A percentile compares a stretch with the other conserved stretches of the same genome.
Evolutionary conservation across 2,113 vertebrate species (phyloP).

Genomic region (Glaucomys volans): DNA sequence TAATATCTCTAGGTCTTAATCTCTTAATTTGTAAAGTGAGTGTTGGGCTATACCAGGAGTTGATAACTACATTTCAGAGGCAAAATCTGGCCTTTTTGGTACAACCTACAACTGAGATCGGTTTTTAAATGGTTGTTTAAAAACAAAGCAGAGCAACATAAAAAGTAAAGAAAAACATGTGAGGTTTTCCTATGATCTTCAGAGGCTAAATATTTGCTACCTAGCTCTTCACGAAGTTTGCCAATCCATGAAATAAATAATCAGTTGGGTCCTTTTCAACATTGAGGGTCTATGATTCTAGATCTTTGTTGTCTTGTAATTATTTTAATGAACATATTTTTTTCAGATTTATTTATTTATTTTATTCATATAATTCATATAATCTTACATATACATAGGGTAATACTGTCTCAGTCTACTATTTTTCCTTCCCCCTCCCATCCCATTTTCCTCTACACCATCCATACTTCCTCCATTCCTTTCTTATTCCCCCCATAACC

Average conservation of each 20-base stretch:
- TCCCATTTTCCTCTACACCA: too few relatives aligned
- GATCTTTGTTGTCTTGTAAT: not conserved
- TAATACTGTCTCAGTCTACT: too few relatives aligned
- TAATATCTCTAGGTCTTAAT: not conserved
- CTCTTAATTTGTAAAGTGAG: constrained; percentile 39
- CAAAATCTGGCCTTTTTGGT: not conserved
- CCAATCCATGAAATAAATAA: not conserved
- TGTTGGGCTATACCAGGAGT: not conserved
- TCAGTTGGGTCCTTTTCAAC: not conserved
- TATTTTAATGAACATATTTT: not conserved
- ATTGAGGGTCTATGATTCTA: not conserved
- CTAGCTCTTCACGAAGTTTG: not conserved
- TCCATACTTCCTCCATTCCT: too few relatives aligned
- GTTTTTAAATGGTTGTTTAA: not conserved
- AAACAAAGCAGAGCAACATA: not conserved
- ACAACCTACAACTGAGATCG: not conserved
- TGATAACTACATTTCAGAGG: not conserved
- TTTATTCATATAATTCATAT: too few relatives aligned
- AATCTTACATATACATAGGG: too few relatives aligned
- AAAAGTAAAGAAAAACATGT: not conserved
- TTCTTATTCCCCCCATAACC: too few relatives aligned
- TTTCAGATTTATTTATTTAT: too few relatives aligned
- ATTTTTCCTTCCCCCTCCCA: too few relatives aligned
- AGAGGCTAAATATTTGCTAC: constrained; percentile 19
- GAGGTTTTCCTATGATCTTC: not conserved